Base-by-base conservation (phyloP, 2,113 vertebrate species). In the Eublepharis macularius region DNA sequence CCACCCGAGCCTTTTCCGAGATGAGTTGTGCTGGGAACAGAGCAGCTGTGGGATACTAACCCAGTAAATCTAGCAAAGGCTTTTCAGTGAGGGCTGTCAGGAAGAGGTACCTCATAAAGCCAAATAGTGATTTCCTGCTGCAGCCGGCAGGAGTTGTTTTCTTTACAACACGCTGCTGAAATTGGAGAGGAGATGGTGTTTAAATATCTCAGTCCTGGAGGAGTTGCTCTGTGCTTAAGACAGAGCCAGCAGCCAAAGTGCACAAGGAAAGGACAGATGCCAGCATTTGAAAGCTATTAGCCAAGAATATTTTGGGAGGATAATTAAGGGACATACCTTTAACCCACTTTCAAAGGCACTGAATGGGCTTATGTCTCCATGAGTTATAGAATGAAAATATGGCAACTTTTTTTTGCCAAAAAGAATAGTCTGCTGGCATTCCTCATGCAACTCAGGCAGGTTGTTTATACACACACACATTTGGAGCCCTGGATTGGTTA, bases 81-180 rank as follows among this genome's bases (percentile, higher is more conserved):
- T 29, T 83, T 82, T 86, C 83, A 87, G 10, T 7, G 68, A 81
- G 10, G 93, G 86, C 29, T 39, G 12, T 93, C 91, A 96, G 96
- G 96, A 97, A 97, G 95, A 94, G 96, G 96, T 74, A 75, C 95
- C 96, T 95, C 91, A 90, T 96, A 95, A 95, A 95, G 90, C 95
- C 96, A 97, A 97, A 97, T 80, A 97, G 90, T 26, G 85, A 93
- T 95, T 97, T 97, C 97, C 97, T 97, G 96, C 95, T 92, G 90
- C 87, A 86, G 86, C 75, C 84, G 60, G 85, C 87, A 88, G 54
- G 74, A 90, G 90, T 90, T 96, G 94, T 95, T 96, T 95, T 94
- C 96, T 92, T 95, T 95, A 82, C 90, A 80, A 95, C 92, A 90
- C 60, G 89, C 68, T 77, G 93, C 93, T 95, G 96, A 94, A 95